phyloP scores from a whole-genome alignment of 2,113 vertebrate genomes.

The Platysteira castanea region DNA sequence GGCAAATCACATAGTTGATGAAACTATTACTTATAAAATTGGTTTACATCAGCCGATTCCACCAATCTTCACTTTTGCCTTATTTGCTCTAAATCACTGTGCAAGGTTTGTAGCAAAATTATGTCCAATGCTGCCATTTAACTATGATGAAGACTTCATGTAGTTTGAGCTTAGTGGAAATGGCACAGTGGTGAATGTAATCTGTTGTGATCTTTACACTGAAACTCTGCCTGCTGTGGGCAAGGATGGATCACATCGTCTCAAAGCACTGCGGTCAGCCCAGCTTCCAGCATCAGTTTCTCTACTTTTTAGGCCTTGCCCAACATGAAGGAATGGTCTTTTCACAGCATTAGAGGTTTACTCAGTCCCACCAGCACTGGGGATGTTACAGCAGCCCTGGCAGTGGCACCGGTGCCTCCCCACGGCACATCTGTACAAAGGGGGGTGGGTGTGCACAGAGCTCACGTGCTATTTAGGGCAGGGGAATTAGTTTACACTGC shows the following conservation, averaged over 20 bases:
- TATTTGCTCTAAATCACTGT: not conserved
- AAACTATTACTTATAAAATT: not conserved
- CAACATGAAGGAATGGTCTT: not conserved
- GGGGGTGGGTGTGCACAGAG: not conserved
- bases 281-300: not conserved
- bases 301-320: not conserved
- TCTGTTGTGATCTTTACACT: not conserved
- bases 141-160: not conserved
- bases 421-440: fast-evolving
- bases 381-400: not conserved
- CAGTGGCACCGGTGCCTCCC: fast-evolving
- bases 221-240: not conserved
- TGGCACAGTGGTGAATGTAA: not conserved
- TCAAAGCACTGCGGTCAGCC: not conserved
- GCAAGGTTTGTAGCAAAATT: not conserved
- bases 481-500: not conserved
- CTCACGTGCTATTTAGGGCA: not conserved
- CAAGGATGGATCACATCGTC: not conserved
- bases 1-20: not conserved
- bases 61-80: not conserved
- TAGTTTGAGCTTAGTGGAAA: not conserved
- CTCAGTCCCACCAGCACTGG: not conserved
- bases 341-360: not conserved
- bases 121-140: not conserved
- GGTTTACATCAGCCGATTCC: not conserved